Conservation (phyloP, 1,140 invertebrate species). For the Bombus sylvicola region DNA sequence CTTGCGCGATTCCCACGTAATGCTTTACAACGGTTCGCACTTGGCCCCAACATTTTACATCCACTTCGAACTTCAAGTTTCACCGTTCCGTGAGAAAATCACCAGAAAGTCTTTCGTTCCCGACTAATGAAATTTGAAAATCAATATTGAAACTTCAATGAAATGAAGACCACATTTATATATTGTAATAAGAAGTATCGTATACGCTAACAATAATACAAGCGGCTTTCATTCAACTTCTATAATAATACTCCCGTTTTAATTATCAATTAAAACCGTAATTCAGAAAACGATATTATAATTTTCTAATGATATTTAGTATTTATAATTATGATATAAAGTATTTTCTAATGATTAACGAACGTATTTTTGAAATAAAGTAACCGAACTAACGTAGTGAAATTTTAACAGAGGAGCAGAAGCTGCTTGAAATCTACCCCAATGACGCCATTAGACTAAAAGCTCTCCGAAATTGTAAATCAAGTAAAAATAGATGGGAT, state of each 20-base stretch:
- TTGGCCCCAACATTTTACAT: conserved; percentile 20
- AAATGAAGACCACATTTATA: too few relatives aligned
- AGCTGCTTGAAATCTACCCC: not conserved
- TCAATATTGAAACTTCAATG: too few relatives aligned
- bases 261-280: too few relatives aligned
- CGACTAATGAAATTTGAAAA: too few relatives aligned
- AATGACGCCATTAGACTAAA: not conserved
- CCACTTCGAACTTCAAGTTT: conserved; percentile 3
- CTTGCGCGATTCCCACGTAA: conserved; percentile 13
- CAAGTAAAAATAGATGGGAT: conserved; percentile 19
- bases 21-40: conserved; percentile 44
- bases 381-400: not conserved
- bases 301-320: too few relatives aligned
- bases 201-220: too few relatives aligned
- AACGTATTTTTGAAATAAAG: not conserved
- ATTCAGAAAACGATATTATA: too few relatives aligned
- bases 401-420: not conserved
- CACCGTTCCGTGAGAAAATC: not conserved
- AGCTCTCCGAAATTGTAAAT: conserved; percentile 29
- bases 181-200: too few relatives aligned
- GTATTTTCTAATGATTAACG: not conserved
- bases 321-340: too few relatives aligned
- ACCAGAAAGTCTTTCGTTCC: not conserved
- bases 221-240: too few relatives aligned
- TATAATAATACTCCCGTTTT: too few relatives aligned